Percentiles rank a stretch among this genome's conserved stretches.
Evolutionary conservation across 2,797 vertebrate genomes (phyloP).

Genomic region (Cynopterus sphinx): DNA sequence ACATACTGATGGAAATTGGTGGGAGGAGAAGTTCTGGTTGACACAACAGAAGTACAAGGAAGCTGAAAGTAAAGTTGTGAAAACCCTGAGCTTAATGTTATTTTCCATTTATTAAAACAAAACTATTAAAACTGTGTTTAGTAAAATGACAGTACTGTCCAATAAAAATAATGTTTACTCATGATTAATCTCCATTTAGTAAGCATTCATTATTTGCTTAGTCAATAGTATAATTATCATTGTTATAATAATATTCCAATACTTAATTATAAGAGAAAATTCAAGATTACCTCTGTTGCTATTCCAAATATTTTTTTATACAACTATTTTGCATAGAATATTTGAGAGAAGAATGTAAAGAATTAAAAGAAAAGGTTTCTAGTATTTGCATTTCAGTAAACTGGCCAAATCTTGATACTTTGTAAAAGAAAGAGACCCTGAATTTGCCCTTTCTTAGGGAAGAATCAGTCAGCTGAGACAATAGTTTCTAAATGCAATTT

Average conservation of each 20-base stretch:
- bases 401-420: not conserved
- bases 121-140: not conserved
- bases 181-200: not conserved
- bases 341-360: not conserved
- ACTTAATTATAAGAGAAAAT: not conserved
- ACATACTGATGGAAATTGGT: not conserved
- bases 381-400: not conserved
- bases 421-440: not conserved
- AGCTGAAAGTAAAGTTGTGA: not conserved
- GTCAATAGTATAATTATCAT: not conserved
- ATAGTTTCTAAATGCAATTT: not conserved
- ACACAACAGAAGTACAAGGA: not conserved
- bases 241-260: not conserved
- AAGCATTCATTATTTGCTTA: slow-evolving; percentile 22
- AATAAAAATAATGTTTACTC: not conserved
- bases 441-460: not conserved
- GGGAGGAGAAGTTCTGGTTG: not conserved
- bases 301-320: not conserved
- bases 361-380: not conserved
- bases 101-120: slow-evolving; percentile 11
- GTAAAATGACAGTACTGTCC: not conserved
- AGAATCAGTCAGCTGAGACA: not conserved
- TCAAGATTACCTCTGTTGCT: not conserved
- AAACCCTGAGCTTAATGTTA: not conserved
- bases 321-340: not conserved